Evolutionary conservation across 2,797 vertebrate genomes (phyloP).

Genomic region (Dromococcyx pavoninus): DNA sequence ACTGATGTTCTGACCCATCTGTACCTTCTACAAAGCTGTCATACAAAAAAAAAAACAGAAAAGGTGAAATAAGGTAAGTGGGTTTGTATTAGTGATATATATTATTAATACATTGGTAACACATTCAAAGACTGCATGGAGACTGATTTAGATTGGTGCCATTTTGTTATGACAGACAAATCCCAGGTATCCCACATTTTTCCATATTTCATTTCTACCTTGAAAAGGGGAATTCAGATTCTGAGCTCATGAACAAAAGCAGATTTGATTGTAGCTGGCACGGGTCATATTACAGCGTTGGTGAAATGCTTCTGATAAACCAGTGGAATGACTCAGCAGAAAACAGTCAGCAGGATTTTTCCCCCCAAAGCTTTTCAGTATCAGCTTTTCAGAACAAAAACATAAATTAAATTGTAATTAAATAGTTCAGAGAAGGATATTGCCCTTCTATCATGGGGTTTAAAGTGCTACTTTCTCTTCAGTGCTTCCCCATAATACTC

Average conservation of each 20-base stretch:
- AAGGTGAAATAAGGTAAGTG: not conserved
- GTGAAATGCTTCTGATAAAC: conserved; percentile 40
- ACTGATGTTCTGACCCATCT: not conserved
- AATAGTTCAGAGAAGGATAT: not conserved
- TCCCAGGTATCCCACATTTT: not conserved
- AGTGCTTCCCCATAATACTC: not conserved
- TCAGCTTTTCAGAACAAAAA: not conserved
- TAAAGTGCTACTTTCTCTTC: not conserved
- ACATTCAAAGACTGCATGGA: not conserved
- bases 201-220: not conserved
- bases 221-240: conserved; percentile 16
- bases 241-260: conserved; percentile 5
- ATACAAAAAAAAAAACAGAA: not conserved
- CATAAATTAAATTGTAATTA: not conserved
- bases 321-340: conserved; percentile 57
- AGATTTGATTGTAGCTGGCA: not conserved
- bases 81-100: not conserved
- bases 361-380: conserved; percentile 23
- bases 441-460: not conserved
- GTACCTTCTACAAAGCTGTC: not conserved
- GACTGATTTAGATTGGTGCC: not conserved
- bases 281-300: not conserved
- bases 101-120: not conserved
- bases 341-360: conserved; percentile 30
- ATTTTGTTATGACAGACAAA: not conserved